Evolutionary conservation across 2,113 vertebrate genomes (phyloP).

Genomic region (Danionella cerebrum): DNA sequence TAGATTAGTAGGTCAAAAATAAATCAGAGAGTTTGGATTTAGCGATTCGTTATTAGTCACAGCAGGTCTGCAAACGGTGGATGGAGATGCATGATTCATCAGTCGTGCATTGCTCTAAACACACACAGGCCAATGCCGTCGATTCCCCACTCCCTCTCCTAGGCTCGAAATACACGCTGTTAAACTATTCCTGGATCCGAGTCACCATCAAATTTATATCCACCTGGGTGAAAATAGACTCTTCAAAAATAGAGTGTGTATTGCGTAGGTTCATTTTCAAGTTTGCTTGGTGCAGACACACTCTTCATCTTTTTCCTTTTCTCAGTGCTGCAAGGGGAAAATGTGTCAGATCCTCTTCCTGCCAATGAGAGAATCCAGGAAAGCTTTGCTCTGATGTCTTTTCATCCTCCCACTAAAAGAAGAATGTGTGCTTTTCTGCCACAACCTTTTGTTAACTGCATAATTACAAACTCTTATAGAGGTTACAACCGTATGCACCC

Average conservation of each 20-base stretch:
- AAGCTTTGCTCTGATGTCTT: constrained; percentile 14
- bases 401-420: constrained; percentile 11
- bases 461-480: neutral
- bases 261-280: constrained; percentile 36
- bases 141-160: constrained; percentile 16
- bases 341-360: constrained; percentile 40
- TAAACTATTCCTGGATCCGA: constrained; percentile 28
- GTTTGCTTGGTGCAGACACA: constrained; percentile 27
- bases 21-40: constrained; percentile 16
- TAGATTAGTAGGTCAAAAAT: constrained; percentile 20
- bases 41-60: constrained; percentile 24
- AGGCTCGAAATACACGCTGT: constrained; percentile 16
- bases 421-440: constrained; percentile 20
- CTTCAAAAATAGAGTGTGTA: constrained; percentile 37
- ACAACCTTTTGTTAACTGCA: neutral
- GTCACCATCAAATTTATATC: constrained; percentile 36
- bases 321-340: constrained; percentile 9
- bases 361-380: constrained; percentile 28
- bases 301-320: neutral
- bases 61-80: constrained; percentile 18
- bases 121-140: constrained; percentile 1
- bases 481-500: neutral
- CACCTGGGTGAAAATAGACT: constrained; percentile 39
- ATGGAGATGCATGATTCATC: neutral
- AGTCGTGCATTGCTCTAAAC: constrained; percentile 7